Conservation (phyloP, 2,888 invertebrate genomes). For the Nesidiocoris tenuis region DNA sequence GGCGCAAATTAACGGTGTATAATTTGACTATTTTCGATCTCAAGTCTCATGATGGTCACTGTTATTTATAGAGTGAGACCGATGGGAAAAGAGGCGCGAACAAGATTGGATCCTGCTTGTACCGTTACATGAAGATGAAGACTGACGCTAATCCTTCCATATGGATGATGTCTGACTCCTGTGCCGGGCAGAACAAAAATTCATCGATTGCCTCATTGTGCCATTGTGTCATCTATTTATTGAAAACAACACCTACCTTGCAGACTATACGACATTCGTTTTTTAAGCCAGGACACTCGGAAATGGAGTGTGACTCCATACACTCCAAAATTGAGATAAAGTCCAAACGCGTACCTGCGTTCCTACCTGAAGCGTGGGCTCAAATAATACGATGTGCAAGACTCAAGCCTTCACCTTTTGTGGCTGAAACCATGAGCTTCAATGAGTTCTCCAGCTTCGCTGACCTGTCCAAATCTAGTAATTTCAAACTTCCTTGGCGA, state of each 20-base stretch:
- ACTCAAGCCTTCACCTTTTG: slow-evolving; percentile 7
- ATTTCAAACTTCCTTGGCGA: slow-evolving; percentile 12
- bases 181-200: slow-evolving; percentile 13
- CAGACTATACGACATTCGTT: slow-evolving; percentile 6
- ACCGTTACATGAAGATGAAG: slow-evolving; percentile 21
- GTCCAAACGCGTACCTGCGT: slow-evolving; percentile 13
- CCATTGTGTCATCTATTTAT: slow-evolving; percentile 12
- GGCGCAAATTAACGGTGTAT: slow-evolving; percentile 33
- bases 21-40: slow-evolving; percentile 50
- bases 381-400: slow-evolving; percentile 4
- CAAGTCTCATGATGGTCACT: slow-evolving; percentile 36
- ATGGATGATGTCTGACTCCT: slow-evolving; percentile 19
- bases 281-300: slow-evolving; percentile 15
- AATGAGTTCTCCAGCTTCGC: not conserved
- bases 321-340: no score
- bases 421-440: slow-evolving; percentile 3
- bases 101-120: slow-evolving; percentile 46
- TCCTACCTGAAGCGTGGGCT: slow-evolving; percentile 15
- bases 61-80: slow-evolving; percentile 50
- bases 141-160: slow-evolving; percentile 12
- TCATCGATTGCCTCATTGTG: slow-evolving; percentile 9
- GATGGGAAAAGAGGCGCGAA: slow-evolving; percentile 45
- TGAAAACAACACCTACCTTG: slow-evolving; percentile 9
- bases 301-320: slow-evolving; percentile 11
- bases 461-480: slow-evolving; percentile 15